Conservation (phyloP, 2,797 vertebrate genomes). For the Thamnophis elegans region DNA sequence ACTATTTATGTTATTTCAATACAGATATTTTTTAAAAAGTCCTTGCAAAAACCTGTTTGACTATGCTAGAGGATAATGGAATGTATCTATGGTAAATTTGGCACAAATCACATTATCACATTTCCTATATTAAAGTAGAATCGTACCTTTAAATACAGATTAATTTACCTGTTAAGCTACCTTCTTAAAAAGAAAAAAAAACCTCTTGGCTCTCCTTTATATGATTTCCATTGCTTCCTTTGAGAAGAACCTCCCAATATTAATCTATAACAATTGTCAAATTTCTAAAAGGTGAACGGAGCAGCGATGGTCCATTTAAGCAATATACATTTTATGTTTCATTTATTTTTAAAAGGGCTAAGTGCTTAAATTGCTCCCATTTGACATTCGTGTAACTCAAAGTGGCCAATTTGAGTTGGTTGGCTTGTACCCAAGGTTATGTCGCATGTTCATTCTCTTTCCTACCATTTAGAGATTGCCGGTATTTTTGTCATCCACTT, state of each 20-base stretch:
- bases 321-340: not conserved
- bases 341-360: not conserved
- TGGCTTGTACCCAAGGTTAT: not conserved
- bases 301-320: not conserved
- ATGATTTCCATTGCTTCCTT: not conserved
- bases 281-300: not conserved
- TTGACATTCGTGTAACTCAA: not conserved
- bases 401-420: not conserved
- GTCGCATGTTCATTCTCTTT: not conserved
- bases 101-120: slow-evolving; percentile 22
- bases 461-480: not conserved
- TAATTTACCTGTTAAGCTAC: slow-evolving; percentile 18
- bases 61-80: slow-evolving; percentile 25
- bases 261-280: not conserved
- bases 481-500: not conserved
- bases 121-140: slow-evolving; percentile 49
- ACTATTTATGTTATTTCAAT: not conserved
- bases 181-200: not conserved
- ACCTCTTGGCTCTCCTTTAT: not conserved
- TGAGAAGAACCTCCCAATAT: not conserved
- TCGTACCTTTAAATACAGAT: slow-evolving; percentile 51
- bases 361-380: not conserved
- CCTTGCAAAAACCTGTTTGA: slow-evolving; percentile 27
- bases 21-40: slow-evolving; percentile 9
- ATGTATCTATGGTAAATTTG: slow-evolving; percentile 43